Evolutionary conservation across 23 tunicate genomes (phyloP), one percentile per base, ranked within the genome.

Genomic region (Halocynthia roretzi): DNA sequence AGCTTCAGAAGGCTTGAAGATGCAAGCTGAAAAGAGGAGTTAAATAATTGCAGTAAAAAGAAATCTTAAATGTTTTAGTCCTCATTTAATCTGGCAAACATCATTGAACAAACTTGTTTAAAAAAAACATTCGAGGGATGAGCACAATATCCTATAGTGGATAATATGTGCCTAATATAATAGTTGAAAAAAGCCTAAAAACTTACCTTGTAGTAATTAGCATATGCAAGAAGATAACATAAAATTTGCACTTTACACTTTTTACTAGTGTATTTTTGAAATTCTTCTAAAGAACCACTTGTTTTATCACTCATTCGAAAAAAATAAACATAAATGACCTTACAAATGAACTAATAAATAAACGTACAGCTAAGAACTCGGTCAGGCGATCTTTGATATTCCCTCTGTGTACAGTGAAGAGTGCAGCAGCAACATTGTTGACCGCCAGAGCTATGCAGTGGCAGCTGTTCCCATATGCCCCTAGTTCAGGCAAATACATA

Each of bases 391-490:
- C 98, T 49, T 86, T 84, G 51, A 92, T 85, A 62, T 82, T 86
- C 12, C 98, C 98, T 5, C 81, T 62, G 67, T 90, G 85, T 19
- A 96, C 89, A 12, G 87, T 90, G 52, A 96, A 96, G 22, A 96
- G 73, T 6, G 99, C 96, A 0, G 99, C 90, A 6, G 99, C 99
- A 1, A 96, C 88, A 56, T 84, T 93, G 76, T 96, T 96, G 57
- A 96, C 86, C 7, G 99, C 93, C 8, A 89, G 81, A 14, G 99
- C 99, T 17, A 96, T 80, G 68, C 90, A 86, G 80, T 96, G 99
- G 73, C 97, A 90, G 86, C 94, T 96, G 85, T 96, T 96, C 10
- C 86, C 87, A 61, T 96, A 96, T 51, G 83, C 86, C 11, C 85
- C 99, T 56, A 90, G 71, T 31, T 90, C 90, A 6, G 99, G 83